Base-by-base conservation (phyloP, 1,140 invertebrate genomes). In the Cyclargus thomasi region DNA sequence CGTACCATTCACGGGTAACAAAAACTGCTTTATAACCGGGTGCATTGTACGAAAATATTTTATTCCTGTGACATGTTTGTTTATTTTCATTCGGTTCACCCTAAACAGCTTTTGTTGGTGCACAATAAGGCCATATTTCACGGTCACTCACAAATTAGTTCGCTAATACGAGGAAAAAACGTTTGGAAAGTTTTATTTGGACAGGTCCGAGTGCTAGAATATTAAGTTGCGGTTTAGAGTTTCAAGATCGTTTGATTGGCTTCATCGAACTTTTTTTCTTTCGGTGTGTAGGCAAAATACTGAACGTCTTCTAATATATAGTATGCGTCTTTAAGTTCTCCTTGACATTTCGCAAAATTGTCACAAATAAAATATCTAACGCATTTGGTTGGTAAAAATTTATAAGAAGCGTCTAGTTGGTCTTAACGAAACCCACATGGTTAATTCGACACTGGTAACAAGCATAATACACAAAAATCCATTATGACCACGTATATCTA, bases 21-120 rank as follows among this genome's bases (percentile, higher is more conserved):
- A 21, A 55, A 55, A 59, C 18, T 59, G 17, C 55, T 21, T 59
- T 59, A 59, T 59, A 20, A 59, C 20, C 77, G 82, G 80, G 74
- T 77, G 77, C 83, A 85, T 90, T 90, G 86, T 88, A 83, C 81
- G 76, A 75, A 70, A 77, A 82, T 82, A 85, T 85, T 83, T 83
- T 88, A 88, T 88, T 83, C 81, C 76, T 86, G 72, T 69, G 65
- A 74, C 65, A 76, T 82, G 83, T 88, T 90, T 90, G 86, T 88
- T 90, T 90, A 87, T 86, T 90, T 89, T 88, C 75, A 76, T 75
- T 84, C 8, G 82, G 80, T 83, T 86, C 85, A 78, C 77, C 75
- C 80, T 86, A 88, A 88, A 90, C 81, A 84, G 73, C 77, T 74
- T 84, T 88, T 88, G 85, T 85, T 74, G 79, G 75, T 77, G 70